Base-by-base conservation (phyloP, 2,888 invertebrate species). In the Oeneis ivallda region DNA sequence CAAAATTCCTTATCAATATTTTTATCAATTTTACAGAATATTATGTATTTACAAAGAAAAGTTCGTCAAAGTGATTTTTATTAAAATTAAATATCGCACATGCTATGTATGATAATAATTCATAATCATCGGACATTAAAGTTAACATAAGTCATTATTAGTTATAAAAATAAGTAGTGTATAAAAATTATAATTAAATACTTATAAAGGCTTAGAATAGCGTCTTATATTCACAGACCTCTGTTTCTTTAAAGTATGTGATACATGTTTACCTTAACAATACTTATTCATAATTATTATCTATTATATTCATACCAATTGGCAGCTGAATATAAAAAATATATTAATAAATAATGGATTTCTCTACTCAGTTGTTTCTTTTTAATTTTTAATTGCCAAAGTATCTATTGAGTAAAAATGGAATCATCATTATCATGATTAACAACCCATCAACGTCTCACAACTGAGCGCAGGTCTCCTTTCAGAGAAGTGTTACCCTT, bases 281-380 rank as follows among this genome's bases (percentile, higher is more conserved):
- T n/a, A n/a, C n/a, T n/a, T n/a, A n/a, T 26, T 50, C 9, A 50
- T 26, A 26, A 50, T 19, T 2, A 26, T 11, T 11, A 50, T 50
- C n/a, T 7, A 26, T 11, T n/a, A 32, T 32, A 17, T 10, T 9
- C 9, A 47, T 49, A 10, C 3, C 13, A 17, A 54, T 56, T 19
- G 56, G 56, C 56, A 56, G 41, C 41, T 56, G 56, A 41, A 17
- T 19, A 41, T 26, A 26, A 26, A 4, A 26, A 26, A 26, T 26
- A 26, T 26, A 26, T 39, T 1, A 56, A 56, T 56, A 41, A 56
- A 56, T 56, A 56, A 41, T 54, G 15, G 11, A 54, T 54, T 17
- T 37, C 54, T 17, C 17, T 54, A 54, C 17, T 17, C 17, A 39
- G 10, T 54, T 37, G 34, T 54, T 54, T 54, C 8, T 15, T 54